A percentile compares a stretch with the other conserved stretches of the same genome.
phyloP scores from a whole-genome alignment of 2,888 invertebrate genomes.

The Cordylochernes scorpioides region DNA sequence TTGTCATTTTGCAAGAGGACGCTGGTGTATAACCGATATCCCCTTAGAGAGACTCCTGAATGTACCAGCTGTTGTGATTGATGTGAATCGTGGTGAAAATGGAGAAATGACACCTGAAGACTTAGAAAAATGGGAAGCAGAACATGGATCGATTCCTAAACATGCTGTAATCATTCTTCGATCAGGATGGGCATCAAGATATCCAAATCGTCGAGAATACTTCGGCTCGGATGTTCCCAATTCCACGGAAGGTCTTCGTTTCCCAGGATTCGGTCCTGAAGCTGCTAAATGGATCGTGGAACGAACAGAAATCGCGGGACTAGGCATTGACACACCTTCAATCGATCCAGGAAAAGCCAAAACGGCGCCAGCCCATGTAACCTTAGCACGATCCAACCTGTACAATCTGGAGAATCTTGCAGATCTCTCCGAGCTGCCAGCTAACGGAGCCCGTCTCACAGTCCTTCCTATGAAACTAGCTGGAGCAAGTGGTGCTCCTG shows the following conservation, averaged over 20 bases:
- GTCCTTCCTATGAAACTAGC: constrained; percentile 35
- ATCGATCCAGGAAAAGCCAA: constrained; percentile 30
- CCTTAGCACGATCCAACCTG: constrained; percentile 25
- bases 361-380: constrained; percentile 27
- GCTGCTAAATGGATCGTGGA: constrained; percentile 34
- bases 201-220: constrained; percentile 13
- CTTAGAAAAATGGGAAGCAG: constrained; percentile 21
- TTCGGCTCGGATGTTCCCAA: constrained; percentile 10
- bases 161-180: constrained; percentile 25
- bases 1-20: constrained; percentile 28
- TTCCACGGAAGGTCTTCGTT: constrained; percentile 5
- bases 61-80: constrained; percentile 16
- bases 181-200: constrained; percentile 21
- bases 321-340: constrained; percentile 37
- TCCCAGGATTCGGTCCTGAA: constrained; percentile 30
- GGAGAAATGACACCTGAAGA: constrained; percentile 8
- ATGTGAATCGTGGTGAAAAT: constrained; percentile 8
- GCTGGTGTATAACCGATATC: constrained; percentile 28
- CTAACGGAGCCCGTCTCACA: constrained; percentile 16
- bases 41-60: constrained; percentile 24
- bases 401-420: constrained; percentile 35
- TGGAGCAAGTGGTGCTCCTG: constrained; percentile 34
- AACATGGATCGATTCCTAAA: constrained; percentile 22
- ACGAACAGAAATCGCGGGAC: constrained; percentile 32
- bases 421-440: constrained; percentile 20